phyloP scores from a whole-genome alignment of 2,888 invertebrate genomes.

The Dexiosoma caninum region DNA sequence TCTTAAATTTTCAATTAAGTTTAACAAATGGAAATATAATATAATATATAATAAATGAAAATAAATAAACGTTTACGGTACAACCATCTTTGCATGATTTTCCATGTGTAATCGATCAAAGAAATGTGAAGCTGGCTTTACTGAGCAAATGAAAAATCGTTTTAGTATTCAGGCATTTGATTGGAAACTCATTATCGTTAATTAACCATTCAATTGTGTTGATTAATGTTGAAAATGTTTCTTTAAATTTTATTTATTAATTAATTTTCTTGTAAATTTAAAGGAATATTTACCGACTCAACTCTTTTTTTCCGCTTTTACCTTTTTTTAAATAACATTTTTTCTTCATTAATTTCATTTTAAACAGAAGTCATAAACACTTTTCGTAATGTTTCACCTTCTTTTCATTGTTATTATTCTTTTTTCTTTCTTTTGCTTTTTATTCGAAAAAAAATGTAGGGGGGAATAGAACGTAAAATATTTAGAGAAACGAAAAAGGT shows the following conservation, averaged over 20 bases:
- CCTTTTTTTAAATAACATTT: neutral
- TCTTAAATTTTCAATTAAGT: too few relatives aligned
- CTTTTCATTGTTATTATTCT: slow-evolving; percentile 1
- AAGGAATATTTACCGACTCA: slow-evolving; percentile 14
- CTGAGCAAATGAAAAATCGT: too few relatives aligned
- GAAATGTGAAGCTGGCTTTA: too few relatives aligned
- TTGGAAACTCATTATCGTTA: slow-evolving; percentile 7
- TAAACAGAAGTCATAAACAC: slow-evolving; percentile 60
- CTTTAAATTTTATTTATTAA: slow-evolving; percentile 28
- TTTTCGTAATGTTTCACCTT: slow-evolving; percentile 50
- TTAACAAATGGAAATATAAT: too few relatives aligned
- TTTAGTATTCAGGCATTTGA: neutral
- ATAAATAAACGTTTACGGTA: too few relatives aligned
- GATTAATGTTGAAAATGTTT: slow-evolving; percentile 32
- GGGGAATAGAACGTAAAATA: slow-evolving; percentile 5
- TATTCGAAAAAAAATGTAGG: neutral
- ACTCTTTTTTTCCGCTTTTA: neutral
- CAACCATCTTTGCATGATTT: too few relatives aligned
- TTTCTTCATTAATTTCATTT: slow-evolving; percentile 45
- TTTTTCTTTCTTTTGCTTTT: too few relatives aligned
- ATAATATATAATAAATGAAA: too few relatives aligned
- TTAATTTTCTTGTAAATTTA: slow-evolving; percentile 44
- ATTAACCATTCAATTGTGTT: neutral
- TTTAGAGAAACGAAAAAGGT: slow-evolving; percentile 26
- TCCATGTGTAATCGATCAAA: too few relatives aligned